A percentile compares a stretch with the other conserved stretches of the same genome.
phyloP scores from a whole-genome alignment of 2,113 vertebrate species.

The Lophochroa leadbeateri region DNA sequence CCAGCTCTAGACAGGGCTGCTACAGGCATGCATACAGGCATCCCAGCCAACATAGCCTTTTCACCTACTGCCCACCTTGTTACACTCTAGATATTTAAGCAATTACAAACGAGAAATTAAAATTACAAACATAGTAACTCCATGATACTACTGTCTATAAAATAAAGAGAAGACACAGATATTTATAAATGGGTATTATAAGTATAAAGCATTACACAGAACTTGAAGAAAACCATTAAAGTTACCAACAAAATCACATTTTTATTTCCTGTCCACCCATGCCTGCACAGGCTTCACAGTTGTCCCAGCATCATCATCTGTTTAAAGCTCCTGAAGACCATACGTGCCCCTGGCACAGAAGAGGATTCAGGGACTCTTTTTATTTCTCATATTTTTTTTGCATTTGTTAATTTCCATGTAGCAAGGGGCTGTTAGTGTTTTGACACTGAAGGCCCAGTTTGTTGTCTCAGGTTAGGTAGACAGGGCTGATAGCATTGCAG shows the following conservation, averaged over 20 bases:
- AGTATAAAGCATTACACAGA: background rate
- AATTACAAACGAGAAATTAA: background rate
- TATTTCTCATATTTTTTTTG: background rate
- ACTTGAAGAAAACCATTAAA: background rate
- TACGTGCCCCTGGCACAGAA: background rate
- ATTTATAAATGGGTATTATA: background rate
- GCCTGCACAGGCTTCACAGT: background rate
- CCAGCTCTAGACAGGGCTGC: background rate
- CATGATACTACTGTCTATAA: background rate
- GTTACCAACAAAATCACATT: background rate
- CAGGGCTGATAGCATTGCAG: background rate
- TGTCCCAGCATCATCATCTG: background rate
- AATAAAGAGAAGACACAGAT: background rate
- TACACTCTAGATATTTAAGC: background rate
- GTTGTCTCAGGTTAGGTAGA: background rate
- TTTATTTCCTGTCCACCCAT: background rate
- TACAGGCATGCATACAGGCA: fast-evolving
- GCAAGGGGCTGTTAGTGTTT: background rate
- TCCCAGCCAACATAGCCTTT: background rate
- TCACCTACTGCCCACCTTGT: background rate
- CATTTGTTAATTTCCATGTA: background rate
- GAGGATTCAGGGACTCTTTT: background rate
- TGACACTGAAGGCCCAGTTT: background rate
- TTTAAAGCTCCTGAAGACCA: background rate
- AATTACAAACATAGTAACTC: background rate